Percentiles rank a stretch among this genome's conserved stretches.
These are phyloP conservation scores for Phataginus tricuspis DNA, from an alignment of 2,797 vertebrate genomes.

Conservation along the genomic window DNA sequence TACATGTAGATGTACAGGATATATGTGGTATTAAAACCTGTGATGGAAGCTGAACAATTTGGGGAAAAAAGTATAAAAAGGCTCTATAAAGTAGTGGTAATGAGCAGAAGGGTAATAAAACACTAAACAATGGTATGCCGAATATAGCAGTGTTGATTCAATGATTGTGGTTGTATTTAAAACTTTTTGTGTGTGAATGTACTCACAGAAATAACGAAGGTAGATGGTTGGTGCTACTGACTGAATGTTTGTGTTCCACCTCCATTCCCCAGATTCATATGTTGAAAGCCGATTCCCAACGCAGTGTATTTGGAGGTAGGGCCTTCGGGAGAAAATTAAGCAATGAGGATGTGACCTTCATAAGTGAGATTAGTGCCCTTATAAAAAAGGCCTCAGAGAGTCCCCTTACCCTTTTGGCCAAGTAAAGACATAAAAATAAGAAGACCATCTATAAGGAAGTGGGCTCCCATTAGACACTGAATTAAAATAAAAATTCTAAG, in stretches of 20 bases:
- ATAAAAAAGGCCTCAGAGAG: neutral
- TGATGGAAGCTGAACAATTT: neutral
- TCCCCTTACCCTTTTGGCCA: neutral
- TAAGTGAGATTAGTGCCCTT: neutral
- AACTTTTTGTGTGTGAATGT: neutral
- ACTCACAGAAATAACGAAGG: neutral
- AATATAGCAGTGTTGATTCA: neutral
- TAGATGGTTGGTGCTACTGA: neutral
- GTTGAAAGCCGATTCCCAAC: neutral
- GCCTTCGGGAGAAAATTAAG: neutral
- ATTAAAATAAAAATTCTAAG: neutral
- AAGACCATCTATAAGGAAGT: neutral
- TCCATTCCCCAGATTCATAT: neutral
- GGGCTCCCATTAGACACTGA: neutral
- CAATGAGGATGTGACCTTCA: neutral
- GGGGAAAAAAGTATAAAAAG: neutral
- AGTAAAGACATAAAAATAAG: neutral
- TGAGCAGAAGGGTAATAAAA: neutral
- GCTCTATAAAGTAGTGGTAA: neutral
- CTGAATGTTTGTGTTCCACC: neutral
- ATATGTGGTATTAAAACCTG: neutral
- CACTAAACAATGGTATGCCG: neutral
- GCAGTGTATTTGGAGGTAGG: neutral
- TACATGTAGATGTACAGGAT: neutral
- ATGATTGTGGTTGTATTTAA: neutral